phyloP scores from a whole-genome alignment of 2,113 vertebrate genomes.

The Anarhynchus alexandrinus region DNA sequence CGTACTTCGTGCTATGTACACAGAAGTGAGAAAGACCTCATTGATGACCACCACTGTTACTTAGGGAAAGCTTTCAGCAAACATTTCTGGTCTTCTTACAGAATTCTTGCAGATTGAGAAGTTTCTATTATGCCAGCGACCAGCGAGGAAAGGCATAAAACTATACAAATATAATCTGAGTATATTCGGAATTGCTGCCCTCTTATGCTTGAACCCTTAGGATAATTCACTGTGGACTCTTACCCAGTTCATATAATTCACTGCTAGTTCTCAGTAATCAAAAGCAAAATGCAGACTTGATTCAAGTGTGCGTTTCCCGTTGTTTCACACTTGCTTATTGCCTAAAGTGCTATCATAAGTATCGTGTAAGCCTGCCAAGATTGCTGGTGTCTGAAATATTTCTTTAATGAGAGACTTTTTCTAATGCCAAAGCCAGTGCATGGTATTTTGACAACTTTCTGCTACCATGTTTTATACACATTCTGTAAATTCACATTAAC shows the following conservation, averaged over 20 bases:
- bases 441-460: neutral
- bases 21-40: neutral
- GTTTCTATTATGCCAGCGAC: neutral
- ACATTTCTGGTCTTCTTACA: neutral
- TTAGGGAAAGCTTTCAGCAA: slow-evolving; percentile 19
- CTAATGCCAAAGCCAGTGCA: neutral
- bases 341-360: neutral
- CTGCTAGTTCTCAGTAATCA: neutral
- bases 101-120: neutral
- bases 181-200: neutral
- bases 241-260: neutral
- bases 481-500: neutral
- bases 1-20: neutral
- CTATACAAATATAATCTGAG: neutral
- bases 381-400: neutral
- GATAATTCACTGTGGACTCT: neutral
- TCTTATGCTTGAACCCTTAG: neutral
- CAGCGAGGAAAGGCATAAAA: neutral
- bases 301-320: neutral
- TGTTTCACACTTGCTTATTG: neutral
- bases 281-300: neutral
- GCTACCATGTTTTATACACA: neutral
- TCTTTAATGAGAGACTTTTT: neutral
- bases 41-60: neutral
- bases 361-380: neutral